Evolutionary conservation across 2,888 invertebrate species (phyloP).

Genomic region (Lymantria dispar): DNA sequence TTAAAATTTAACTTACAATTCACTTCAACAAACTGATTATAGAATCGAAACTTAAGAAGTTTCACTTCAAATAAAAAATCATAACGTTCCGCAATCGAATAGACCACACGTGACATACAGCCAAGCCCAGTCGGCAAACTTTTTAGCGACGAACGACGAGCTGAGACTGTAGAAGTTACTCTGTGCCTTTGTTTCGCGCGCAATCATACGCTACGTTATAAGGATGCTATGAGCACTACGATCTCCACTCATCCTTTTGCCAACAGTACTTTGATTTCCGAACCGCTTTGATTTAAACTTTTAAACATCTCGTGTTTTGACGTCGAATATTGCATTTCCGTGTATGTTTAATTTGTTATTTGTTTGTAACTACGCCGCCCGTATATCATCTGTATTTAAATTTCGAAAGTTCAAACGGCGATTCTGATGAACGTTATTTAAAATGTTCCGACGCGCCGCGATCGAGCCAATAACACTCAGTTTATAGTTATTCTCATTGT

Average conservation of each 20-base stretch:
- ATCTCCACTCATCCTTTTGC: conserved; percentile 65
- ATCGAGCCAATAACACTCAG: conserved; percentile 78
- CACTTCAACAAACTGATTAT: too few species aligned
- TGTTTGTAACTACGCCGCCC: conserved; percentile 55
- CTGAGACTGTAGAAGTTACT: conserved; percentile 58
- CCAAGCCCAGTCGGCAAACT: conserved; percentile 60
- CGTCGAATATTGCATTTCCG: conserved; percentile 74
- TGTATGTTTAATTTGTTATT: conserved; percentile 69
- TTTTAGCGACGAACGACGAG: conserved; percentile 61
- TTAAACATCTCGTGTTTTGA: conserved; percentile 72
- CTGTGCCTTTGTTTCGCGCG: conserved; percentile 63
- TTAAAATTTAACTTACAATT: too few species aligned
- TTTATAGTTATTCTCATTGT: conserved; percentile 76
- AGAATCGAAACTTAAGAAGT: too few species aligned
- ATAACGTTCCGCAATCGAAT: conserved; percentile 27
- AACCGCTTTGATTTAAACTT: conserved; percentile 78
- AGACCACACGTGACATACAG: conserved; percentile 38
- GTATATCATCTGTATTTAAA: conserved; percentile 47
- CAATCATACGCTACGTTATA: conserved; percentile 77
- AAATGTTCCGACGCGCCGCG: conserved; percentile 53
- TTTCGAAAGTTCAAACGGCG: conserved; percentile 48
- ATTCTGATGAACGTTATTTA: conserved; percentile 54
- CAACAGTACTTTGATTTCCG: conserved; percentile 73
- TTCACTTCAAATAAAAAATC: conserved; percentile 1
- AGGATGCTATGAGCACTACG: conserved; percentile 66